Evolutionary conservation across 2,113 vertebrate genomes (phyloP).

Genomic region (Centrocercus urophasianus): DNA sequence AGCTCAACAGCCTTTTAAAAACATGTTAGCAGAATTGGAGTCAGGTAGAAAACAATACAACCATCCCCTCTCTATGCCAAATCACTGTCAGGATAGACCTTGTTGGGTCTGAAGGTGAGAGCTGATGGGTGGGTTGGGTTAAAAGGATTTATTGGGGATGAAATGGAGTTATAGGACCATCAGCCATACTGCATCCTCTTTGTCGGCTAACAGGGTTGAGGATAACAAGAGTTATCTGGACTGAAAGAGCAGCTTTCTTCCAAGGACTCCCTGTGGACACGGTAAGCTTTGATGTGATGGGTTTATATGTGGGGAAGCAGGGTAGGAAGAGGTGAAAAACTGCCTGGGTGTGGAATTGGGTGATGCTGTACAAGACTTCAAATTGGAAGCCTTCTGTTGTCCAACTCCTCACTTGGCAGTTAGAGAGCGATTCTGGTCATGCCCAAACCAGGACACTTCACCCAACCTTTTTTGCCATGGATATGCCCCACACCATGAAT

Average conservation of each 20-base stretch:
- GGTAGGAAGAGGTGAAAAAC: not conserved
- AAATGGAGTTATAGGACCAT: not conserved
- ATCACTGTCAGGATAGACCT: not conserved
- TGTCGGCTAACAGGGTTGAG: conserved; percentile 6
- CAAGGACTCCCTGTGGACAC: not conserved
- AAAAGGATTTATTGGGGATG: not conserved
- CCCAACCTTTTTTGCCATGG: not conserved
- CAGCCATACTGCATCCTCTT: not conserved
- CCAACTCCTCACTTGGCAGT: not conserved
- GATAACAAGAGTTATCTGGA: not conserved
- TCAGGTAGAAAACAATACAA: not conserved
- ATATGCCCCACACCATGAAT: not conserved
- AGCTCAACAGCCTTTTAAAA: not conserved
- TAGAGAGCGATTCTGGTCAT: not conserved
- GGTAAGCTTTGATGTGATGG: not conserved
- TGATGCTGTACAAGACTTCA: not conserved
- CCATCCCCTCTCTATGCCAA: not conserved
- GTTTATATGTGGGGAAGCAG: not conserved
- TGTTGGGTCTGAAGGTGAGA: not conserved
- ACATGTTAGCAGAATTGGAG: not conserved
- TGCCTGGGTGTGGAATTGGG: not conserved
- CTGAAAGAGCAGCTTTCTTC: not conserved
- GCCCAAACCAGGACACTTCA: not conserved
- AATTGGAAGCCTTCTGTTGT: not conserved
- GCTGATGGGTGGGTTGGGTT: not conserved